Conservation (phyloP, 2,797 vertebrate genomes). For the Anguilla anguilla region DNA sequence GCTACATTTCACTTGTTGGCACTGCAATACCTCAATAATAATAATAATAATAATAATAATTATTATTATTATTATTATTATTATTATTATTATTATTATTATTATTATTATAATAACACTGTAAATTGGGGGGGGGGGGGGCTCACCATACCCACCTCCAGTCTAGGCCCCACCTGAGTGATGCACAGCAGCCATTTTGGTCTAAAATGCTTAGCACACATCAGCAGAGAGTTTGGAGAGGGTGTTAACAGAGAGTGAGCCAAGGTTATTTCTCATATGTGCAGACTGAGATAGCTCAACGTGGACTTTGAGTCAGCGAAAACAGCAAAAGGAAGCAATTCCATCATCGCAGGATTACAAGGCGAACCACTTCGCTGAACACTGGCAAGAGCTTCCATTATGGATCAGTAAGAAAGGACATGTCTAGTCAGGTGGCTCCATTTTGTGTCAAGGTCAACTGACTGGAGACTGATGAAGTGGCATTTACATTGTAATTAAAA, state of each 20-base stretch:
- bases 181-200: too few species aligned
- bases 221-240: not conserved
- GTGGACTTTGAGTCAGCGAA: not conserved
- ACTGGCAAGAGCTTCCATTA: not conserved
- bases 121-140: too few species aligned
- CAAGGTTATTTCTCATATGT: not conserved
- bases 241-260: not conserved
- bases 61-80: too few species aligned
- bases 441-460: not conserved
- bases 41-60: too few species aligned
- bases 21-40: too few species aligned
- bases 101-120: too few species aligned
- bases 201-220: too few species aligned
- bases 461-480: not conserved
- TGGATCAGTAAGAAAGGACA: not conserved
- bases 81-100: too few species aligned
- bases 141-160: too few species aligned
- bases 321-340: not conserved
- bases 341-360: not conserved
- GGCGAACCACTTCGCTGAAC: not conserved
- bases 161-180: too few species aligned
- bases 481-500: not conserved
- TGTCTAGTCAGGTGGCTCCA: not conserved
- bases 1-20: too few species aligned
- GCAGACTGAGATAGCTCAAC: not conserved